Conservation (phyloP, 2,888 invertebrate species). For the Hypolimnas misippus region DNA sequence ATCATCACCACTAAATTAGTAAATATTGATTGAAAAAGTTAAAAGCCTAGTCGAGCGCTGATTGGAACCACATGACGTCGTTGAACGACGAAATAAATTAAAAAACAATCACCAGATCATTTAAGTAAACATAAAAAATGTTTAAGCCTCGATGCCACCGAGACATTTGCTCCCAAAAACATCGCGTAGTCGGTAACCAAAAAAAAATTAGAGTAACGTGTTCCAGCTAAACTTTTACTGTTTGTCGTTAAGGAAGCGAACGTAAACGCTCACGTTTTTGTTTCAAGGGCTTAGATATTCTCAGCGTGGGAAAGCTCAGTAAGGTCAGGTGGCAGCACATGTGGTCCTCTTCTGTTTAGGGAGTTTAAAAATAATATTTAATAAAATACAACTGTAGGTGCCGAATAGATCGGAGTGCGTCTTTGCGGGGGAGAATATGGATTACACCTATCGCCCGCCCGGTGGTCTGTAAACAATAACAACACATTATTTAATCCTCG, state of each 20-base stretch:
- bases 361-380: slow-evolving; percentile 79
- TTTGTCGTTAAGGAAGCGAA: slow-evolving; percentile 58
- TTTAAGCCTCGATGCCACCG: slow-evolving; percentile 70
- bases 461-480: slow-evolving; percentile 81
- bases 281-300: slow-evolving; percentile 62
- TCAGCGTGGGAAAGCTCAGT: slow-evolving; percentile 79
- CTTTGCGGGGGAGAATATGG: slow-evolving; percentile 73
- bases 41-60: slow-evolving; percentile 69
- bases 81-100: slow-evolving; percentile 78
- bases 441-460: slow-evolving; percentile 51
- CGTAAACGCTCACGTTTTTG: slow-evolving; percentile 69
- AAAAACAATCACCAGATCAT: slow-evolving; percentile 83
- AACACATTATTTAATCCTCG: slow-evolving; percentile 66
- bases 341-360: slow-evolving; percentile 76
- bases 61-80: slow-evolving; percentile 82
- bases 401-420: slow-evolving; percentile 52
- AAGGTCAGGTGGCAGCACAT: slow-evolving; percentile 82
- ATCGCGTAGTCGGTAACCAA: slow-evolving; percentile 44
- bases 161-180: slow-evolving; percentile 77
- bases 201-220: slow-evolving; percentile 35
- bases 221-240: slow-evolving; percentile 48
- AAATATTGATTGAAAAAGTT: slow-evolving; percentile 67
- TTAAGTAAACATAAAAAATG: slow-evolving; percentile 79
- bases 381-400: slow-evolving; percentile 71
- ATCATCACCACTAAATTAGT: slow-evolving; percentile 41